Conservation (phyloP, 2,113 vertebrate genomes). For the Festucalex cinctus region DNA sequence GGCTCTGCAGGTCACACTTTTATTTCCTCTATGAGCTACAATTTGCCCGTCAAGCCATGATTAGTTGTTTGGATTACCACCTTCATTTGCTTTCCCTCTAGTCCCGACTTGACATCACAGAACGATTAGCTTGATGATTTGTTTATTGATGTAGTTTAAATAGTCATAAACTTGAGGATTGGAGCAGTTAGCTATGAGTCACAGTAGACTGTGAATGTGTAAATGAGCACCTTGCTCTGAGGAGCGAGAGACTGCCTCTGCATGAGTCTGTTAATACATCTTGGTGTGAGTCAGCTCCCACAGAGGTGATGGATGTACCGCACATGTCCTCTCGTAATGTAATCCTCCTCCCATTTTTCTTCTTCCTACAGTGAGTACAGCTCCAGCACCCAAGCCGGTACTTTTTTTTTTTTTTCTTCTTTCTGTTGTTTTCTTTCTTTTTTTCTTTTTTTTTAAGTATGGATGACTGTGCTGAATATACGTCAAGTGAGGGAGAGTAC, state of each 20-base stretch:
- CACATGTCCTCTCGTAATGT: constrained; percentile 14
- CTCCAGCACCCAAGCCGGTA: constrained; percentile 91
- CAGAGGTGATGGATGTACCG: constrained; percentile 8
- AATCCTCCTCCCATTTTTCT: constrained; percentile 17
- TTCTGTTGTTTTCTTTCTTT: too few species aligned
- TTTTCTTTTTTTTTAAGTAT: not conserved
- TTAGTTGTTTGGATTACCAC: not conserved
- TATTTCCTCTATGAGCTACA: not conserved
- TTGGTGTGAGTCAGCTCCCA: constrained; percentile 38
- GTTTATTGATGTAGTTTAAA: not conserved
- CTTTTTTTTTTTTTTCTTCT: too few species aligned
- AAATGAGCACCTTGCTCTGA: constrained; percentile 40
- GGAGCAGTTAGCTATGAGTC: constrained; percentile 43
- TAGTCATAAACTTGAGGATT: constrained; percentile 9
- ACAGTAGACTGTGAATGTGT: constrained; percentile 40
- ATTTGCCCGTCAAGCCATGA: not conserved
- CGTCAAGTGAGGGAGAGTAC: not conserved
- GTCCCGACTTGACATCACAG: constrained; percentile 2
- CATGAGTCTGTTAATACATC: constrained; percentile 33
- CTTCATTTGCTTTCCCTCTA: not conserved
- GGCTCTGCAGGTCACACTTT: constrained; percentile 85
- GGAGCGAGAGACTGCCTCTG: constrained; percentile 26
- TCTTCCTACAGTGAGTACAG: constrained; percentile 87
- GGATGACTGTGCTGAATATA: not conserved
- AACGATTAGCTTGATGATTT: not conserved